These are phyloP conservation scores for Drosophila infuscata DNA, from an alignment of 2,888 invertebrate genomes.

Conservation along the genomic window DNA sequence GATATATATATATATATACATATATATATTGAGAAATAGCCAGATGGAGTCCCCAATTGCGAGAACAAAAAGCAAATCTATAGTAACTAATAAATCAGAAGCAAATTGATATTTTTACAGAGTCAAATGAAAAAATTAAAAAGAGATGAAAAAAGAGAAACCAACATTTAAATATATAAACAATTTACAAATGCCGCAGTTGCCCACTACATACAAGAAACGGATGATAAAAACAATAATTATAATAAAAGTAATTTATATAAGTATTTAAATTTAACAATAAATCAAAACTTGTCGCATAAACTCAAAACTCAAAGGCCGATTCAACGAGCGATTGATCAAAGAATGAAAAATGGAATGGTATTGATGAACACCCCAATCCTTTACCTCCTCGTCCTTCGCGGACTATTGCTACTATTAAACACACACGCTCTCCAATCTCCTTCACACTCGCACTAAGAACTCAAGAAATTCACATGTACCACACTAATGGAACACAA, in stretches of 20 bases:
- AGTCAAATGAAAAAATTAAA: slow-evolving; percentile 57
- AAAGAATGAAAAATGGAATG: slow-evolving; percentile 13
- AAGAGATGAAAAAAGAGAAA: slow-evolving; percentile 17
- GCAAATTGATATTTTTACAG: slow-evolving; percentile 76
- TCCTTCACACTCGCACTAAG: slow-evolving; percentile 27
- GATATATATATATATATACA: background rate
- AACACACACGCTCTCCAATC: slow-evolving; percentile 33
- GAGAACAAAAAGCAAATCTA: slow-evolving; percentile 55
- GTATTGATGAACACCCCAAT: background rate
- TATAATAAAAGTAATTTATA: slow-evolving; percentile 79
- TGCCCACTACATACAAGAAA: slow-evolving; percentile 73
- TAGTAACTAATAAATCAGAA: slow-evolving; percentile 60
- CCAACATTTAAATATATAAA: slow-evolving; percentile 73
- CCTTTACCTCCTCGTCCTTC: background rate
- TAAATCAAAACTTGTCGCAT: slow-evolving; percentile 78
- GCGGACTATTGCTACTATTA: slow-evolving; percentile 13
- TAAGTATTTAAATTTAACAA: slow-evolving; percentile 78
- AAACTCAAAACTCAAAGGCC: slow-evolving; percentile 37
- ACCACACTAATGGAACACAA: slow-evolving; percentile 32
- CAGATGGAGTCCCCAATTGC: slow-evolving; percentile 54
- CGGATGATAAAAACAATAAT: slow-evolving; percentile 74
- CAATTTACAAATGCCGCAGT: slow-evolving; percentile 81
- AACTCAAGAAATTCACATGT: slow-evolving; percentile 24
- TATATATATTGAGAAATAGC: slow-evolving; percentile 40
- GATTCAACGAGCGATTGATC: slow-evolving; percentile 22